These are phyloP conservation scores for Hassar affinis DNA, from an alignment of 2,113 vertebrate genomes.

Conservation along the genomic window DNA sequence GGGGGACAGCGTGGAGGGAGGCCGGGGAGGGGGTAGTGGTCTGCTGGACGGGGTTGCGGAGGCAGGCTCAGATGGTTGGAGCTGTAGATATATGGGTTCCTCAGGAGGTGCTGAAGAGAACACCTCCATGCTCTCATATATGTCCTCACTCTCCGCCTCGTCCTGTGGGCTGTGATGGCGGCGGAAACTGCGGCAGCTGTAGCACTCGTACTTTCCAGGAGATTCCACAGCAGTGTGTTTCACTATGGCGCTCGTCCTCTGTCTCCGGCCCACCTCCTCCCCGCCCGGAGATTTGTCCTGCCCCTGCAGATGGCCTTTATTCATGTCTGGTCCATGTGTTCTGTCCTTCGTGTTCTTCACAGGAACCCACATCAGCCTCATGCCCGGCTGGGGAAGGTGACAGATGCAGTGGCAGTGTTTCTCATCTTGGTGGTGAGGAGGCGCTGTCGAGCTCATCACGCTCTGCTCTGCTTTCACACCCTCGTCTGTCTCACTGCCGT, in stretches of 20 bases:
- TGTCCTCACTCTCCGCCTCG: not conserved
- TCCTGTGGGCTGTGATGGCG: conserved; percentile 31
- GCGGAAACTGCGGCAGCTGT: conserved; percentile 45
- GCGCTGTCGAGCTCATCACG: not conserved
- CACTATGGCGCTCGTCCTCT: not conserved
- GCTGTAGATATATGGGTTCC: conserved; percentile 45
- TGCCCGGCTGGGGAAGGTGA: conserved; percentile 66
- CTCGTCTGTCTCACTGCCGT: conserved; percentile 52
- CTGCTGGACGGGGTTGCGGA: conserved; percentile 16
- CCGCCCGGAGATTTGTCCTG: not conserved
- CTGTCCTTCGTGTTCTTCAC: conserved; percentile 15
- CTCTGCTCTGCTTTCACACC: not conserved
- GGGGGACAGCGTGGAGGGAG: not conserved
- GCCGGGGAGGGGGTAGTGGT: conserved; percentile 32
- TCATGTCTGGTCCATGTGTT: not conserved
- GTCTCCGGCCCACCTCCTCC: not conserved
- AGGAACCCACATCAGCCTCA: conserved; percentile 74
- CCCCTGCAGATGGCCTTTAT: not conserved
- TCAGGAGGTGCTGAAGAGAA: not conserved
- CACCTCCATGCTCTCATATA: conserved; percentile 31
- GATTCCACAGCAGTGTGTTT: not conserved
- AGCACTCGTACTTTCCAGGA: conserved; percentile 16
- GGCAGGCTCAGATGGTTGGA: conserved; percentile 41
- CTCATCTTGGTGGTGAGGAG: conserved; percentile 51
- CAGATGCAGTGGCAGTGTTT: conserved; percentile 70